Percentiles rank a stretch among this genome's conserved stretches.
phyloP scores from a whole-genome alignment of 1,140 invertebrate genomes.

The Drosophila parabipectinata region DNA sequence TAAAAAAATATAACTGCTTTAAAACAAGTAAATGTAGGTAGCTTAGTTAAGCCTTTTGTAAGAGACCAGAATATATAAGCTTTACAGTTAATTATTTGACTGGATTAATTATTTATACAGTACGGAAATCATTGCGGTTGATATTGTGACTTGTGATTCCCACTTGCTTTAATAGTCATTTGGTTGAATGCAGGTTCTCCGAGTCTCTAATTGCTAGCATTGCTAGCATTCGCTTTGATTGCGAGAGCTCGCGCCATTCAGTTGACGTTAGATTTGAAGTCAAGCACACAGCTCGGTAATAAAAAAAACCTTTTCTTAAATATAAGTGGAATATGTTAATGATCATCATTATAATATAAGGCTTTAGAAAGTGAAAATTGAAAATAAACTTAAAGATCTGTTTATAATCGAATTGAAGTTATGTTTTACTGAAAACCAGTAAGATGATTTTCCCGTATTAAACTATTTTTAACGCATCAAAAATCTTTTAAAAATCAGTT shows the following conservation, averaged over 20 bases:
- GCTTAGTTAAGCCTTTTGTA: constrained; percentile 1
- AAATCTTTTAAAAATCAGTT: constrained; percentile 35
- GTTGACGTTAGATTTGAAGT: constrained; percentile 13
- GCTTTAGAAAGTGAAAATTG: constrained; percentile 34
- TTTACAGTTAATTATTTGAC: no score
- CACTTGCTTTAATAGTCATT: constrained; percentile 49
- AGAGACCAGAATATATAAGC: background rate
- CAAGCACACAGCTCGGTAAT: background rate
- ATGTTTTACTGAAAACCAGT: constrained; percentile 29
- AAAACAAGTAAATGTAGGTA: background rate
- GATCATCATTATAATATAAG: background rate
- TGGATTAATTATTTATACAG: no score
- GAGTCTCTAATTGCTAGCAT: constrained; percentile 19
- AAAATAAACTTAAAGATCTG: background rate
- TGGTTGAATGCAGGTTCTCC: constrained; percentile 26
- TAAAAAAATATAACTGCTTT: constrained; percentile 23
- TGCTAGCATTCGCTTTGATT: no score
- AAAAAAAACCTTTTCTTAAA: constrained; percentile 18
- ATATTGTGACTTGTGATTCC: constrained; percentile 22
- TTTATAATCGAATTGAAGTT: constrained; percentile 6
- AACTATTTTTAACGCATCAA: constrained; percentile 60
- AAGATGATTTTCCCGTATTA: constrained; percentile 49
- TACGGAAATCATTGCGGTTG: constrained; percentile 18
- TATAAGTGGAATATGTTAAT: constrained; percentile 1
- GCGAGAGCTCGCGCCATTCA: background rate